Evolutionary conservation across 35 echinoderm and acorn worm species (phyloP).

Genomic region (Apostichopus japonicus): DNA sequence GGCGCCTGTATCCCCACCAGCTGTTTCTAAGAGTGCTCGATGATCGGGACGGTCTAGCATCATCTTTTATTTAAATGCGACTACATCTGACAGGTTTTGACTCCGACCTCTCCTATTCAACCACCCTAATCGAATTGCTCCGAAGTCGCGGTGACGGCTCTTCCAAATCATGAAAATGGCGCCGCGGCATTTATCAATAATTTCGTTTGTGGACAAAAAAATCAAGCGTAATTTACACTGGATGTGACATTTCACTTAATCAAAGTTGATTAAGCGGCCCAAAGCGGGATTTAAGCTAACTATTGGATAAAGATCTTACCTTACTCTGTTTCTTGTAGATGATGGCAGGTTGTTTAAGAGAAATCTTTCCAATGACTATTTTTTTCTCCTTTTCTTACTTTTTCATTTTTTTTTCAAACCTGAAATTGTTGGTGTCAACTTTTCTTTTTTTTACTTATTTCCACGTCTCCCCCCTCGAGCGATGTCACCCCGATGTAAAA

Average conservation of each 20-base stretch:
- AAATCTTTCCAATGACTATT: background rate
- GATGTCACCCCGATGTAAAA: background rate
- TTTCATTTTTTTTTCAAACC: background rate
- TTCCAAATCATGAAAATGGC: slow-evolving; percentile 20
- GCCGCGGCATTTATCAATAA: slow-evolving; percentile 36
- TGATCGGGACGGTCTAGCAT: background rate
- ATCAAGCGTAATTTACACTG: slow-evolving; percentile 41
- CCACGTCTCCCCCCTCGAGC: background rate
- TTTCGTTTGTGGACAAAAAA: slow-evolving; percentile 46
- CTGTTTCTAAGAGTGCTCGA: slow-evolving; percentile 2
- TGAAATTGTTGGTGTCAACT: background rate
- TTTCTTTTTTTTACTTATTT: background rate
- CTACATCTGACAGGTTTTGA: slow-evolving; percentile 14
- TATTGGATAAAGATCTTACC: slow-evolving; percentile 23
- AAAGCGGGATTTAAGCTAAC: slow-evolving; percentile 25
- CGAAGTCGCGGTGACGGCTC: slow-evolving; percentile 26
- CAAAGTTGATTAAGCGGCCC: slow-evolving; percentile 35
- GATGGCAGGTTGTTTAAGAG: background rate
- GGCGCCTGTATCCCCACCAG: slow-evolving; percentile 31
- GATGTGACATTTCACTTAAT: slow-evolving; percentile 53
- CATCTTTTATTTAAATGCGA: slow-evolving; percentile 29
- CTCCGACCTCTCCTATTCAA: slow-evolving; percentile 4
- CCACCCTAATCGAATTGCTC: slow-evolving; percentile 37
- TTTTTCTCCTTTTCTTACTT: background rate
- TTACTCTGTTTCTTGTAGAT: background rate